Base-by-base conservation (phyloP, 2,888 invertebrate species). In the Colletes collaris region DNA sequence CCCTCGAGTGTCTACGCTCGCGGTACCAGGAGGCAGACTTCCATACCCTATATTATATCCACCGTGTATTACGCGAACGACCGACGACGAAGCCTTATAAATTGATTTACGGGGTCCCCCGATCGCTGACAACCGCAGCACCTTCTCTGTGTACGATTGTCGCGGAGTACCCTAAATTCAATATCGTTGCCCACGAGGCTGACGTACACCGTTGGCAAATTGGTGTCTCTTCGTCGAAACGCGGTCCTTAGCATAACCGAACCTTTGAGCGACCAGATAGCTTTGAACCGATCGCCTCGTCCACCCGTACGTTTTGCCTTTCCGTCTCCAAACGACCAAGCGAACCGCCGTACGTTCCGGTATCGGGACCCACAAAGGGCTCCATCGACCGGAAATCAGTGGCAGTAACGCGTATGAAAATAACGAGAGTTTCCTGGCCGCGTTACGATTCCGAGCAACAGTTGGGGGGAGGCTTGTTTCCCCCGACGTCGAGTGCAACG, bases 1-100 rank as follows among this genome's bases (percentile, higher is more conserved):
- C 75, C 72, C 49, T 66, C 70, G 55, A 83, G 74, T 76, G 73
- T 83, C 82, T 82, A 72, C 81, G 58, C 46, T 35, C 50, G 46
- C 35, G 49, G 67, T 74, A 55, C 50, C 60, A 72, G n/a, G 37
- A 8, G 62, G 19, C n/a, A 35, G 46, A 46, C 11, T 27, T 27
- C 27, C 56, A 27, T 37, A 19, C 16, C 59, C 46, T 19, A 56
- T 19, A 49, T 65, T 74, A 76, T 68, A 59, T 46, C 37, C 37
- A 71, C 58, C 16, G 66, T 52, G 46, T 76, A 74, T 81, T 83
- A 81, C 73, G 67, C 16, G 68, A 71, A 79, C 68, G 70, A 55
- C 44, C 64, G 50, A 27, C 64, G 50, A 27, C 59, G 65, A 76
- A 76, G 53, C 74, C 74, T 53, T 50, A 68, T 58, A 79, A 83